Evolutionary conservation across 2,888 invertebrate species (phyloP).

Genomic region (Cephus rjabovi): DNA sequence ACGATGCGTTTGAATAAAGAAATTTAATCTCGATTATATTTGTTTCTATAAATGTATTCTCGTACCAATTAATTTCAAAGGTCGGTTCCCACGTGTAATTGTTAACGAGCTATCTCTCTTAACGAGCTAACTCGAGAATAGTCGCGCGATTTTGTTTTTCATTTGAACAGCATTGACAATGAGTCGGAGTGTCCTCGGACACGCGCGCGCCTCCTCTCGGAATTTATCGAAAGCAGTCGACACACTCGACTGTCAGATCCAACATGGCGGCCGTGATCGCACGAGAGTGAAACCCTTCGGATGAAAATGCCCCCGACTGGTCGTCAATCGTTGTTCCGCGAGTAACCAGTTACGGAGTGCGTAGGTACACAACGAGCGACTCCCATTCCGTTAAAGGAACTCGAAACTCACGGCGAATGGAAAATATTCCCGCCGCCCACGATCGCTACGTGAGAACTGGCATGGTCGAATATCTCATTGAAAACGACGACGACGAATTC

Average conservation of each 20-base stretch:
- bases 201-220: too few relatives aligned
- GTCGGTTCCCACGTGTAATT: background rate
- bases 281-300: background rate
- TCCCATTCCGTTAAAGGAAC: background rate
- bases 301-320: background rate
- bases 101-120: background rate
- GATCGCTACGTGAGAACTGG: background rate
- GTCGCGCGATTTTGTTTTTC: too few relatives aligned
- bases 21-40: background rate
- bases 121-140: too few relatives aligned
- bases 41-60: background rate
- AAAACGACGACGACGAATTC: background rate
- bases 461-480: background rate
- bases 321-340: background rate
- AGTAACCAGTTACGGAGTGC: background rate
- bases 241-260: background rate
- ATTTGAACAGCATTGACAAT: too few relatives aligned
- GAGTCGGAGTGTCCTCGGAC: too few relatives aligned
- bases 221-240: background rate
- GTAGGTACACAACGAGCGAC: conserved; percentile 1
- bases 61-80: too few relatives aligned
- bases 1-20: background rate
- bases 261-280: background rate
- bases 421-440: background rate
- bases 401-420: background rate